Base-by-base conservation (phyloP, 2,113 vertebrate genomes). In the Peromyscus maniculatus region DNA sequence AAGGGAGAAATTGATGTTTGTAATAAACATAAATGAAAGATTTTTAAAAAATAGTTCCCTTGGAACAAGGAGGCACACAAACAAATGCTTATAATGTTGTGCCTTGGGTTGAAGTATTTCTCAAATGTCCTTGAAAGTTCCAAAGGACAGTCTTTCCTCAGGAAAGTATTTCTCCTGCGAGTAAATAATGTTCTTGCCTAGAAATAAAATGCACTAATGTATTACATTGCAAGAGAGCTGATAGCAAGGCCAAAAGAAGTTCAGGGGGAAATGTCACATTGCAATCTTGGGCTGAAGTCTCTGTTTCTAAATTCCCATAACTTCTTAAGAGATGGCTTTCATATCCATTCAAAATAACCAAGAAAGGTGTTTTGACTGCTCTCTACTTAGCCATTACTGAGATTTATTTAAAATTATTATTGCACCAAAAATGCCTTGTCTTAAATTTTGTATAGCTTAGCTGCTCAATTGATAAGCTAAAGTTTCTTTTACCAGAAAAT, bases 201-300 rank as follows among this genome's bases (percentile, higher is more conserved):
- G 96, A 97, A 97, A 97, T 97, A 87, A 96, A 98, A 96, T 95
- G 71, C 79, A 87, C 82, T 89, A 91, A 97, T 98, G 91, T 96
- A 97, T 98, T 97, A 91, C 67, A 67, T 69, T 97, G 91, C 71
- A 92, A 78, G 43, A 39, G 57, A 95, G 93, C 77, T 93, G 97
- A 93, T 92, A 97, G 72, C 71, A 93, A 96, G 89, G 71, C 57
- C 82, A 57, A 79, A 43, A 95, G 64, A 62, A 89, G 72, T 97
- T 96, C 31, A 90, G 74, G 24, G 7, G 67, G 43, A 82, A 95
- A 97, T 87, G 71, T 89, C 64, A 78, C 59, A 17, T 86, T 91
- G 74, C 80, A 52, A 1, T 82, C 88, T 67, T 43, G n/a, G 64
- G 0, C 55, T 77, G 19, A 72, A 94, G 69, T 59, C 1, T 21